A percentile compares a stretch with the other conserved stretches of the same genome.
phyloP scores from a whole-genome alignment of 2,888 invertebrate genomes.

The Kuschelorhynchus macadamiae region DNA sequence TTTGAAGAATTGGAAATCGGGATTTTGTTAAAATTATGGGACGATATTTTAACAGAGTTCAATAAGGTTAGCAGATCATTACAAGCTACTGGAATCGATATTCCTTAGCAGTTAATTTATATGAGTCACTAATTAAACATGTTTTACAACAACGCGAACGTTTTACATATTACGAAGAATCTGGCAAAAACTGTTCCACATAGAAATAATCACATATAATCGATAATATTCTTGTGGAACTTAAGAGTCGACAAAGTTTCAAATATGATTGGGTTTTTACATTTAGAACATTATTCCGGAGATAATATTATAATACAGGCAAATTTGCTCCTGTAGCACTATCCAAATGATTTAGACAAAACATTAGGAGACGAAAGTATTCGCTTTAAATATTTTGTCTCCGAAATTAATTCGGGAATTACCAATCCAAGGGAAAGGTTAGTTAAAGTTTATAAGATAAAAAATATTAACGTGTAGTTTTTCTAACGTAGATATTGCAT shows the following conservation, averaged over 20 bases:
- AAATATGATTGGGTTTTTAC: conserved; percentile 10
- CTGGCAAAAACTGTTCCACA: background rate
- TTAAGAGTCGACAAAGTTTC: conserved; percentile 11
- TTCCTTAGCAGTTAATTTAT: background rate
- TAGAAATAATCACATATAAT: conserved; percentile 5
- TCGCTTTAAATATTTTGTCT: no score
- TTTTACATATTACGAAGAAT: conserved; percentile 17
- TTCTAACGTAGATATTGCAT: no score
- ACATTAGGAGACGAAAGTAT: no score
- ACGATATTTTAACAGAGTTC: conserved; percentile 15
- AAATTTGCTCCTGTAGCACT: no score
- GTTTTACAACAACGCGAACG: conserved; percentile 12
- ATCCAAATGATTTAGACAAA: no score
- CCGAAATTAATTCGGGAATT: background rate
- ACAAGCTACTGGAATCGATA: conserved; percentile 9
- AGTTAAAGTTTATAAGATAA: background rate
- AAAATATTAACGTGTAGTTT: no score
- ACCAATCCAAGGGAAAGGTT: background rate
- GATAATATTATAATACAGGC: conserved; percentile 2
- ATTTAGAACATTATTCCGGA: conserved; percentile 2
- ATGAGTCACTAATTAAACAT: conserved; percentile 8
- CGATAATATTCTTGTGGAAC: conserved; percentile 8
- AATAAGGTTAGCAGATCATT: conserved; percentile 10
- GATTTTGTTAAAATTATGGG: conserved; percentile 9
- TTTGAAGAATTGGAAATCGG: conserved; percentile 9